A percentile compares a stretch with the other conserved stretches of the same genome.
phyloP scores from a whole-genome alignment of 1,140 invertebrate species.

The Papilio dardanus region DNA sequence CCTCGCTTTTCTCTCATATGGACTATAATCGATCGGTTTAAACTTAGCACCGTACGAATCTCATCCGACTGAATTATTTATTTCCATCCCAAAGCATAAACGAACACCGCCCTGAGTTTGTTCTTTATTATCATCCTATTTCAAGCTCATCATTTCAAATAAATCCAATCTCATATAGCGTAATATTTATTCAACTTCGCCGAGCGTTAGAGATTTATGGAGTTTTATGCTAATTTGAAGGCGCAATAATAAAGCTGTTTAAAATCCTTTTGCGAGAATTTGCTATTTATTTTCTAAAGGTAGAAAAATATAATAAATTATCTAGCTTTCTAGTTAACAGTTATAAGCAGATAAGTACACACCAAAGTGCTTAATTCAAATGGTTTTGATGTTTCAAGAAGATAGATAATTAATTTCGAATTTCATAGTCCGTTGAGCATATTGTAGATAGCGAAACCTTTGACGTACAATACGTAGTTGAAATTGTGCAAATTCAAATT shows the following conservation, averaged over 20 bases:
- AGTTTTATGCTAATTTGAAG: constrained; percentile 18
- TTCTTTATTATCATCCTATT: constrained; percentile 6
- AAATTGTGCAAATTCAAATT: background rate
- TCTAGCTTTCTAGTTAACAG: background rate
- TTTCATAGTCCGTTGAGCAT: background rate
- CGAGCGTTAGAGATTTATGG: constrained; percentile 11
- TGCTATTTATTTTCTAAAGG: constrained; percentile 14
- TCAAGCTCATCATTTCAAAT: background rate
- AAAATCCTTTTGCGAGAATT: background rate
- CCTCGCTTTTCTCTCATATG: background rate
- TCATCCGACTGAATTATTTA: constrained; percentile 52
- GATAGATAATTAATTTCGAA: background rate
- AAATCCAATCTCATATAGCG: background rate
- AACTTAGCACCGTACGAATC: constrained; percentile 51
- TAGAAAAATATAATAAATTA: background rate
- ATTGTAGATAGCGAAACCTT: background rate
- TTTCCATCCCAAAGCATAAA: constrained; percentile 38
- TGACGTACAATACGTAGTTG: background rate
- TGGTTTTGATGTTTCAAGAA: background rate
- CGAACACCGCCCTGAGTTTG: background rate
- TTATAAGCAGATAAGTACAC: no score
- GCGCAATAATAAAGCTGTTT: constrained; percentile 14
- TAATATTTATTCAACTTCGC: constrained; percentile 11
- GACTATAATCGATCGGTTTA: constrained; percentile 51
- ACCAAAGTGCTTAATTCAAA: no score